Evolutionary conservation across 2,888 invertebrate genomes (phyloP).

Genomic region (Stenichneumon culpator): DNA sequence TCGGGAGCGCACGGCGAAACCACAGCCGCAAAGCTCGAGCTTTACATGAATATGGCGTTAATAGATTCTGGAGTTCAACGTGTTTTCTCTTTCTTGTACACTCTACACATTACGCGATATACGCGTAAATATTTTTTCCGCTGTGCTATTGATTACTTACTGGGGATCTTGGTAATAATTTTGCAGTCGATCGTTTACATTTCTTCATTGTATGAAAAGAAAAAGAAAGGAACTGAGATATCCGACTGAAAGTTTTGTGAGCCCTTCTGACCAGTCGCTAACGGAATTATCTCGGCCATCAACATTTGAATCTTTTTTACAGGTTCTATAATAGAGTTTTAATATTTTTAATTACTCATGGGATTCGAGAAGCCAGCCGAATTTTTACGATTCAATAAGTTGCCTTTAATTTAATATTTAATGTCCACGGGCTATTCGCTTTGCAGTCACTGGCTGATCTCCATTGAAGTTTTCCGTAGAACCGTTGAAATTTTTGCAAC

Average conservation of each 20-base stretch:
- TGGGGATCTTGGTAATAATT: neutral
- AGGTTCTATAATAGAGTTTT: neutral
- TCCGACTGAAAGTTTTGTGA: no score
- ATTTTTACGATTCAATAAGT: neutral
- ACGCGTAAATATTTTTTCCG: no score
- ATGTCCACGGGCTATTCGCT: neutral
- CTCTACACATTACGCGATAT: no score
- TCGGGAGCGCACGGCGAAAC: neutral
- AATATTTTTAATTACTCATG: neutral
- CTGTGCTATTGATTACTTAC: no score
- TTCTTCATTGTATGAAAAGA: neutral
- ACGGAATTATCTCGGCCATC: neutral
- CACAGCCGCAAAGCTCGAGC: conserved; percentile 2
- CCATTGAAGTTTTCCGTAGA: neutral
- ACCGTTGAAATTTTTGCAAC: neutral
- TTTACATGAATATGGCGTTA: neutral
- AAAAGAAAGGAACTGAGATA: no score
- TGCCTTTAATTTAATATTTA: neutral
- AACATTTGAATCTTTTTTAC: neutral
- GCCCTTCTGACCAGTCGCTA: no score
- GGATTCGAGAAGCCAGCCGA: neutral
- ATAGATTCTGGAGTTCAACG: conserved; percentile 13
- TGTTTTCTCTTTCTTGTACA: neutral
- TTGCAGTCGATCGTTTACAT: neutral
- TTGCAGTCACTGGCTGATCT: neutral